Evolutionary conservation across 1,140 invertebrate genomes (phyloP), one percentile per base, ranked within the genome.

Genomic region (Zaprionus taronus): DNA sequence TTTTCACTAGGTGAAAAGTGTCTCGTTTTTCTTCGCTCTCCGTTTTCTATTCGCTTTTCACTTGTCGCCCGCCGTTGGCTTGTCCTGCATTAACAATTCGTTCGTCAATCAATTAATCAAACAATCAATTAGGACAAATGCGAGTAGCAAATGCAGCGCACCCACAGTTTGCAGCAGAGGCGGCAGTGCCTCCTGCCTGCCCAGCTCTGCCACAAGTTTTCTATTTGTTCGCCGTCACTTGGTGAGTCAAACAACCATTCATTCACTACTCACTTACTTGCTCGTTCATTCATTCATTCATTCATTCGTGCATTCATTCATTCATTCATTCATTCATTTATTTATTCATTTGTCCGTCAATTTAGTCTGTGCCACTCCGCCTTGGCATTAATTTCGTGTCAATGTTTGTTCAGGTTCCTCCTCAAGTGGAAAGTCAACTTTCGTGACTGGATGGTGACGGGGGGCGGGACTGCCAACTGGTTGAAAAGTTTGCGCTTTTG

Each of bases 71-170:
- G 44, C 31, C 55, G 34, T 67, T 67, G n/a, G 31, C 44, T 53
- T 53, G 57, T 38, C 58, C 24, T 57, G 38, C 17, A 64, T 64
- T 76, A 76, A 79, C 77, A 62, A 76, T 76, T 76, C 66, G 70
- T 61, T 51, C 55, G 57, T 49, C 72, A 79, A 79, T 76, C 77
- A 76, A 79, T 79, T 79, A 71, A 71, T 76, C 62, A 79, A 79
- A 75, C 76, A 75, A 79, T 71, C 77, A 66, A 77, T 66, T 77
- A 72, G 61, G 67, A 60, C 53, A 44, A 65, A 56, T 65, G 47
- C 47, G 6, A 55, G 60, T 15, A 47, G 22, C 47, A 56, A 51
- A 26, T 61, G 44, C 38, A 51, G 22, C 49, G 53, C 60, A 24
- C 34, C 31, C 31, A 36, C 22, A 24, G n/a, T 47, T 67, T 55